A percentile compares a stretch with the other conserved stretches of the same genome.
Evolutionary conservation across 2,888 invertebrate species (phyloP).

Genomic region (Himalopsyche anomala): DNA sequence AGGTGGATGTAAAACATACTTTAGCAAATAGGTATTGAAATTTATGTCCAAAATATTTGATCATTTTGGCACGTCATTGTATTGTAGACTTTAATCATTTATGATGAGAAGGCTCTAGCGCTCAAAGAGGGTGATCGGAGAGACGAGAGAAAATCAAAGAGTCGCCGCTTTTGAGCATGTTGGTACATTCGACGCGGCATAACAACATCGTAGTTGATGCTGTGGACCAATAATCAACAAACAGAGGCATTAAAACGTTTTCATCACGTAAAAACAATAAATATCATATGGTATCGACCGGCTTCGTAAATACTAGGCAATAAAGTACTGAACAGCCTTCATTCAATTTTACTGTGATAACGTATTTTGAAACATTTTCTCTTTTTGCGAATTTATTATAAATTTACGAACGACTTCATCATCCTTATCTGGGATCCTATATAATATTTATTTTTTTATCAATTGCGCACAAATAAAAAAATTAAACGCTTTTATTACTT

Average conservation of each 20-base stretch:
- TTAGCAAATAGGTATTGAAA: no score
- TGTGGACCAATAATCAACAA: background rate
- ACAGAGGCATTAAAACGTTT: slow-evolving; percentile 15
- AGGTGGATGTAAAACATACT: no score
- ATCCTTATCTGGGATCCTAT: no score
- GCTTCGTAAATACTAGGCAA: slow-evolving; percentile 2
- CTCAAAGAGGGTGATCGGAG: slow-evolving; percentile 17
- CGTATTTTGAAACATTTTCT: no score
- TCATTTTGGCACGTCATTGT: slow-evolving; percentile 10
- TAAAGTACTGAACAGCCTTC: background rate
- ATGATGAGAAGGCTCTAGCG: slow-evolving; percentile 8
- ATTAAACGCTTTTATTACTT: no score
- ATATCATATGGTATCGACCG: background rate
- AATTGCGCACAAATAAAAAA: no score
- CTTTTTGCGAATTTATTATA: no score
- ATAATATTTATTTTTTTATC: no score
- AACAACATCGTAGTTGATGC: slow-evolving; percentile 14
- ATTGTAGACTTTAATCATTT: slow-evolving; percentile 7
- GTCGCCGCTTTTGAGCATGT: slow-evolving; percentile 10
- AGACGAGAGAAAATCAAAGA: slow-evolving; percentile 30
- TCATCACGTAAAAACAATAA: slow-evolving; percentile 21
- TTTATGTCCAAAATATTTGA: no score
- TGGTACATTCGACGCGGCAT: background rate
- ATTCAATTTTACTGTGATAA: no score
- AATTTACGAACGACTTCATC: no score